Base-by-base conservation (phyloP, 2,797 vertebrate genomes). In the Microctenopoma steveboyesi region DNA sequence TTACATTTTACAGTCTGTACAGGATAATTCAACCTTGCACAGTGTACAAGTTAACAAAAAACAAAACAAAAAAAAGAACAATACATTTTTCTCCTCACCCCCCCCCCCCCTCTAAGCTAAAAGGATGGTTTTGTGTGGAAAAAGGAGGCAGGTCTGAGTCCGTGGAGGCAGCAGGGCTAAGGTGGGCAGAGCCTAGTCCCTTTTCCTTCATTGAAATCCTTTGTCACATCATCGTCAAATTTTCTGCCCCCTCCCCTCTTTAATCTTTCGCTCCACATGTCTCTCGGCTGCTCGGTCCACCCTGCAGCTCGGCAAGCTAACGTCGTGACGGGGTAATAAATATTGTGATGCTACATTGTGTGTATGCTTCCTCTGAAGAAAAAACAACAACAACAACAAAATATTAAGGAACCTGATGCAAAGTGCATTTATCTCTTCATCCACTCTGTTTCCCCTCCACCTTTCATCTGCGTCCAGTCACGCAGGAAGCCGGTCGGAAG, bases 1-100 rank as follows among this genome's bases (percentile, higher is more conserved):
- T 96, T 96, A 96, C 95, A 96, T 95, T 95, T 95, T 96, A 95
- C 95, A 95, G 93, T 97, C 96, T 97, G 95, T 97, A 98, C 96
- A 98, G 93, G 95, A 94, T 95, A 95, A 95, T 95, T 93, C 95
- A 94, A 94, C 93, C 95, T 96, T 96, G 96, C 96, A 96, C 95
- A 94, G 95, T 95, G 94, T 95, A 96, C 96, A 96, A 96, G 94
- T 95, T 95, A 86, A 93, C 83, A 84, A 72, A 57, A 12, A 43
- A 5, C 69, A 70, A 82, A 73, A 64, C 64, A 74, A 93, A 91
- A 86, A 89, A 77, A 50, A 77, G 88, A 95, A 92, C 87, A 67
- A 88, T 91, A 90, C 78, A 77, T 86, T 84, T 86, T 89, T 84
- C 93, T 87, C 82, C 78, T 76, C 73, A 2, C 42, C 45, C 12